Evolutionary conservation across 2,888 invertebrate genomes (phyloP).

Genomic region (Meteorus colon): DNA sequence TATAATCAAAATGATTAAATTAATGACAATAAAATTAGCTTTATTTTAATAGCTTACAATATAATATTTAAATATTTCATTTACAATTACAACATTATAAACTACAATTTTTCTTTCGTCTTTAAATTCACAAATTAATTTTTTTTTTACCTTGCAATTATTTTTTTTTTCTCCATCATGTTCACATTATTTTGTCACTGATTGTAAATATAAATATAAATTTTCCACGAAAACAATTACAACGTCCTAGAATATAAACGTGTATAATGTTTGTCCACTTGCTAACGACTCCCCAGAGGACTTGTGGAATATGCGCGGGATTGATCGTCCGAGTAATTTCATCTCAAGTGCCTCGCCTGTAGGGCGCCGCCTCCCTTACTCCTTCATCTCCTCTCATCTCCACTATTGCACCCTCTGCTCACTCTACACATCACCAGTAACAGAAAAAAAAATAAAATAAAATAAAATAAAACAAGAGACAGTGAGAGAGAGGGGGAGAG

Average conservation of each 20-base stretch:
- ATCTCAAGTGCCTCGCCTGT: slow-evolving; percentile 1
- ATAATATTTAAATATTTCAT: no score
- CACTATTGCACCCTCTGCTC: neutral
- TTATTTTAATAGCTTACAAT: no score
- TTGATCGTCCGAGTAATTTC: slow-evolving; percentile 21
- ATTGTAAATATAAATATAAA: neutral
- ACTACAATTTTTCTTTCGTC: no score
- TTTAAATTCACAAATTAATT: no score
- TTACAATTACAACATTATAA: no score
- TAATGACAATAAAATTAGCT: no score
- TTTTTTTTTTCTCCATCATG: no score
- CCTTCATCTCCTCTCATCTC: neutral
- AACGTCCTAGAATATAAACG: neutral
- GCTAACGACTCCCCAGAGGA: slow-evolving; percentile 21
- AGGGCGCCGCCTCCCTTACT: neutral
- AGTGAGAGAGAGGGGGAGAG: neutral
- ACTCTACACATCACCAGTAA: neutral
- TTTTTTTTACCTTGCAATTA: no score
- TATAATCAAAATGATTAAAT: no score
- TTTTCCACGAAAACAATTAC: slow-evolving; percentile 4
- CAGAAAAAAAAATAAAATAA: neutral
- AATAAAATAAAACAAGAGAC: neutral
- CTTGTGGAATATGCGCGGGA: neutral
- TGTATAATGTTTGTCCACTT: slow-evolving; percentile 13
- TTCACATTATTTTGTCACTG: no score